Evolutionary conservation across 2,797 vertebrate genomes (phyloP), one percentile per base, ranked within the genome.

Genomic region (Poeciliopsis turneri): DNA sequence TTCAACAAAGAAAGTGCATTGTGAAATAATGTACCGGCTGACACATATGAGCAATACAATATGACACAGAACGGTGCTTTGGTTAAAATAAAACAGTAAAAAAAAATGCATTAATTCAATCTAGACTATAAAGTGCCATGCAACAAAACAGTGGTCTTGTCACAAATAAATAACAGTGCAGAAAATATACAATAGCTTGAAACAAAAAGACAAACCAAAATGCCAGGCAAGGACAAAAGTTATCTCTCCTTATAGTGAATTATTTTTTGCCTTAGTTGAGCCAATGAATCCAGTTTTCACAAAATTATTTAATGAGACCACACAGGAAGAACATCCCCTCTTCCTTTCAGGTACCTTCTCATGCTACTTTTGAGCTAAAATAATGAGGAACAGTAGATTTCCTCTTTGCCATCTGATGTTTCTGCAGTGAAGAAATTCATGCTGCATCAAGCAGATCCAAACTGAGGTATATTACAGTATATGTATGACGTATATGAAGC

Each of bases 61-160:
- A 16, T 51, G 36, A 81, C 43, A 83, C 51, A 84, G 82, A 80
- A 73, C 2, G 81, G 86, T 33, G 82, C 94, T 94, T 95, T 95
- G 93, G 93, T 94, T 85, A 88, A 89, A 93, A 91, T 61, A 90
- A 89, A 68, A 69, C n/a, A 69, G 81, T 86, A 89, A 92, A 91
- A 41, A 30, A 39, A 9, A 68, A 88, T 75, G 68, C 81, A 88
- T 87, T 39, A 90, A 88, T 80, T 88, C 75, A 89, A 83, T 82
- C 75, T 71, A 89, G 78, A 92, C 79, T 80, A 82, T 93, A 94
- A 95, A 95, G 94, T 95, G 92, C 92, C 84, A 94, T 93, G 89
- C 89, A 92, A 93, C 88, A 89, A 89, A 93, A 93, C 76, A 84
- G 70, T 73, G 84, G 75, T 92, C 85, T 81, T 80, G 80, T 88